These are phyloP conservation scores for Mesoligia furuncula DNA, from an alignment of 2,888 invertebrate species.

Conservation along the genomic window DNA sequence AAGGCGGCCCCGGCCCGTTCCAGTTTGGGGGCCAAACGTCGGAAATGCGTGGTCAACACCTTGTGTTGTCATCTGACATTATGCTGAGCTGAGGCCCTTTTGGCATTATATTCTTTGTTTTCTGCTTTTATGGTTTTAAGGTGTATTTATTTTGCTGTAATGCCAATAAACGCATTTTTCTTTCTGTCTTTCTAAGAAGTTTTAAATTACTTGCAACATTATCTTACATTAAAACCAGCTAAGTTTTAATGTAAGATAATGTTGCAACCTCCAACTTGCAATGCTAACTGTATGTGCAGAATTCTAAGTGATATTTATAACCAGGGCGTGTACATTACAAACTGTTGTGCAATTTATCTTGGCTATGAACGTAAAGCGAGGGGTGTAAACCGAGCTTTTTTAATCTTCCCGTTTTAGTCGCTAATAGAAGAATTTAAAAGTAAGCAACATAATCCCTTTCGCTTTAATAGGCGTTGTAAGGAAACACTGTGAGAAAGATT, in stretches of 20 bases:
- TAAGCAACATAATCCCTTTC: not conserved
- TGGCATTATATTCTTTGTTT: too few relatives aligned
- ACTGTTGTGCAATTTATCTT: constrained; percentile 31
- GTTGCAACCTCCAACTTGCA: not conserved
- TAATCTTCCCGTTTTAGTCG: constrained; percentile 11
- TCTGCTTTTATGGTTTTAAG: too few relatives aligned
- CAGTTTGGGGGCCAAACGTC: too few relatives aligned
- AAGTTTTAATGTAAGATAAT: constrained; percentile 17
- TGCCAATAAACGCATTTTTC: too few relatives aligned
- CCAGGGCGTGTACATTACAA: constrained; percentile 21
- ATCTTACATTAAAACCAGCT: too few relatives aligned
- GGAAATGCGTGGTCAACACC: too few relatives aligned
- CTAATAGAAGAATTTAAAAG: not conserved
- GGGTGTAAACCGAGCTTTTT: not conserved
- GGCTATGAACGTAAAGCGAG: constrained; percentile 2
- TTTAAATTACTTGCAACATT: constrained; percentile 12
- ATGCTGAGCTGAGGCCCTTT: too few relatives aligned
- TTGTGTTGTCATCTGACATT: too few relatives aligned
- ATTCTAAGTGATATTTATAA: constrained; percentile 25
- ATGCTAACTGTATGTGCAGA: constrained; percentile 9
- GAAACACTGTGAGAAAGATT: not conserved
- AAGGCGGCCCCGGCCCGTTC: too few relatives aligned
- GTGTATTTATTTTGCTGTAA: too few relatives aligned
- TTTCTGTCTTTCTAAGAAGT: too few relatives aligned
- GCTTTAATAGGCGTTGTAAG: not conserved